phyloP scores from a whole-genome alignment of 2,797 vertebrate genomes.

The Eleutherodactylus coqui region DNA sequence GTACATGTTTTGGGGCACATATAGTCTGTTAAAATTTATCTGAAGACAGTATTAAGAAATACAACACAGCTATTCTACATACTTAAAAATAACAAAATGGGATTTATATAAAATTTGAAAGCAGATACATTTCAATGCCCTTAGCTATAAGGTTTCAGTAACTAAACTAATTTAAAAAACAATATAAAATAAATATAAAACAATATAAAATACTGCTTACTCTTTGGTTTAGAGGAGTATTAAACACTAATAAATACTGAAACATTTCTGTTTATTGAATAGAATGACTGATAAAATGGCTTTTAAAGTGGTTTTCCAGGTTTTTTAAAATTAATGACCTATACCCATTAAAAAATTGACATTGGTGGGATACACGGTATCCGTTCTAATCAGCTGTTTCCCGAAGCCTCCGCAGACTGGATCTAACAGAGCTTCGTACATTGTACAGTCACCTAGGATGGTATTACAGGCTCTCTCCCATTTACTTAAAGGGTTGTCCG shows the following conservation, averaged over 20 bases:
- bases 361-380: no score
- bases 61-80: not conserved
- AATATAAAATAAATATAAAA: constrained; percentile 1
- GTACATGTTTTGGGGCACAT: not conserved
- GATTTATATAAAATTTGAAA: not conserved
- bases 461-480: no score
- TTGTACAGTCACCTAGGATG: no score
- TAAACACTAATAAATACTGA: not conserved
- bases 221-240: not conserved
- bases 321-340: no score
- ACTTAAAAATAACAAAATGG: not conserved
- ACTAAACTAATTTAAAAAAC: not conserved
- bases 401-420: no score
- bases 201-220: not conserved
- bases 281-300: no score
- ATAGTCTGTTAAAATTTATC: not conserved
- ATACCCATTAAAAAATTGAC: no score
- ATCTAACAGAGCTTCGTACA: no score
- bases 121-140: not conserved
- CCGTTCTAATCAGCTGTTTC: no score
- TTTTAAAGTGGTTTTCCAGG: no score
- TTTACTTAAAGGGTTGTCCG: no score
- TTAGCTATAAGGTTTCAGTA: not conserved
- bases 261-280: no score
- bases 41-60: constrained; percentile 20